Evolutionary conservation across 1,140 invertebrate genomes (phyloP).

Genomic region (Mactra quadrangularis): DNA sequence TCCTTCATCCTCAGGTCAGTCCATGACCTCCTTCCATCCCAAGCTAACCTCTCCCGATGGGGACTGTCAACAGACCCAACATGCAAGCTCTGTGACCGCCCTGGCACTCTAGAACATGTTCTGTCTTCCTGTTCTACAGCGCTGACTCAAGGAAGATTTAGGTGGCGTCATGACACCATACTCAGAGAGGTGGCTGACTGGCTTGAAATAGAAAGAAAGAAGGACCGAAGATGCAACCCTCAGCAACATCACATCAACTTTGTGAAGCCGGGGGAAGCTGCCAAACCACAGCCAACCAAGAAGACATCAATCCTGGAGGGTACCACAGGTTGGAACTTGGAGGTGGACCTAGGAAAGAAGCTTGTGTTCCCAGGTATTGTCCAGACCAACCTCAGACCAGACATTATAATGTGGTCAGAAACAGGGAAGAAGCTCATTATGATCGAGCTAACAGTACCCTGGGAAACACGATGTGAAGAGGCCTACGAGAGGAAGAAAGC

Average conservation of each 20-base stretch:
- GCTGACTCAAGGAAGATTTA: too few relatives aligned
- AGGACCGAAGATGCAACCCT: too few relatives aligned
- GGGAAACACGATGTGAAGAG: slow-evolving; percentile 36
- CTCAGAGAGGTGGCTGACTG: slow-evolving; percentile 44
- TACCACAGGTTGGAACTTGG: too few relatives aligned
- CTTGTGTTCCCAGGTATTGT: background rate
- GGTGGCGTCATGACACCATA: too few relatives aligned
- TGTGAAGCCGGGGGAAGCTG: too few relatives aligned
- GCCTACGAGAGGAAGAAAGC: slow-evolving; percentile 42
- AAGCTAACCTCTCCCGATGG: slow-evolving; percentile 34
- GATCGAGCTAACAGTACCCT: slow-evolving; percentile 40
- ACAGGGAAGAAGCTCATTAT: slow-evolving; percentile 28
- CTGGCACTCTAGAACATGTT: slow-evolving; percentile 37
- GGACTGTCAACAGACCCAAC: slow-evolving; percentile 15
- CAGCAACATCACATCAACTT: too few relatives aligned
- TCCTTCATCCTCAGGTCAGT: slow-evolving; percentile 43
- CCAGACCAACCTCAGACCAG: slow-evolving; percentile 26
- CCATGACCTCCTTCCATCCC: slow-evolving; percentile 31
- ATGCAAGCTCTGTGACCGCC: slow-evolving; percentile 32
- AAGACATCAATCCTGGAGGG: too few relatives aligned
- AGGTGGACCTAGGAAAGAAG: background rate
- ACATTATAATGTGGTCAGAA: slow-evolving; percentile 19
- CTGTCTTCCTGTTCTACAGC: too few relatives aligned
- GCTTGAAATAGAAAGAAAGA: too few relatives aligned
- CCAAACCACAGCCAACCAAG: too few relatives aligned